A percentile compares a stretch with the other conserved stretches of the same genome.
phyloP scores from a whole-genome alignment of 2,888 invertebrate genomes.

The Meiosimyza decipiens region DNA sequence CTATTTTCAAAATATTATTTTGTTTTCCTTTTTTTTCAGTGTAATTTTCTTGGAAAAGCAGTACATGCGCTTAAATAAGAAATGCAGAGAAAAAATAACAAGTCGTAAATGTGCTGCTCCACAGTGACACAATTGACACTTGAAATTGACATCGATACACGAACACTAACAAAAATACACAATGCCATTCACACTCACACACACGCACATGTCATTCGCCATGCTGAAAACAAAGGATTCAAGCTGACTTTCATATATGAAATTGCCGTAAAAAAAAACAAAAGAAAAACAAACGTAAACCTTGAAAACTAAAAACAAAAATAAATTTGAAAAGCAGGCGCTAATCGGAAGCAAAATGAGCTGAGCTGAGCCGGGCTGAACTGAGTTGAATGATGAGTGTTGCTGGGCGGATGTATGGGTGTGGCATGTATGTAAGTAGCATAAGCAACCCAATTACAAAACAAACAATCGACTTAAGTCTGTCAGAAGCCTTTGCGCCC shows the following conservation, averaged over 20 bases:
- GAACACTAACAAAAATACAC: neutral
- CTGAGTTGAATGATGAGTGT: neutral
- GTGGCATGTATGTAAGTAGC: too few species aligned
- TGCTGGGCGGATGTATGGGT: neutral
- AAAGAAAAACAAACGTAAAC: neutral
- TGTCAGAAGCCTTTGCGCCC: neutral
- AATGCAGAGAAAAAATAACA: neutral
- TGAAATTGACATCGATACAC: conserved; percentile 14
- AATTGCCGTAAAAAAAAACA: neutral
- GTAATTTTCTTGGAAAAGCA: too few species aligned
- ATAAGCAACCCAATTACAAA: neutral
- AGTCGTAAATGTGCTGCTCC: neutral
- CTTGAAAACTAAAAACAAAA: conserved; percentile 4
- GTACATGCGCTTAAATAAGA: neutral
- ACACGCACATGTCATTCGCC: neutral
- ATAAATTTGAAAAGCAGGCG: neutral
- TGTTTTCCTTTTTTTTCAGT: too few species aligned
- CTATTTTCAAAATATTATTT: too few species aligned
- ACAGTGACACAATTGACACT: conserved; percentile 16
- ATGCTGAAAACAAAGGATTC: neutral
- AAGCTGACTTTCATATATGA: neutral
- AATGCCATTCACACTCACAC: neutral
- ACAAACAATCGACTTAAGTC: conserved; percentile 4
- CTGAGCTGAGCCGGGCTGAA: too few species aligned
- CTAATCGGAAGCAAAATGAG: too few species aligned